A percentile compares a stretch with the other conserved stretches of the same genome.
Conservation (phyloP, 2,888 invertebrate genomes). For the Operophtera brumata region DNA sequence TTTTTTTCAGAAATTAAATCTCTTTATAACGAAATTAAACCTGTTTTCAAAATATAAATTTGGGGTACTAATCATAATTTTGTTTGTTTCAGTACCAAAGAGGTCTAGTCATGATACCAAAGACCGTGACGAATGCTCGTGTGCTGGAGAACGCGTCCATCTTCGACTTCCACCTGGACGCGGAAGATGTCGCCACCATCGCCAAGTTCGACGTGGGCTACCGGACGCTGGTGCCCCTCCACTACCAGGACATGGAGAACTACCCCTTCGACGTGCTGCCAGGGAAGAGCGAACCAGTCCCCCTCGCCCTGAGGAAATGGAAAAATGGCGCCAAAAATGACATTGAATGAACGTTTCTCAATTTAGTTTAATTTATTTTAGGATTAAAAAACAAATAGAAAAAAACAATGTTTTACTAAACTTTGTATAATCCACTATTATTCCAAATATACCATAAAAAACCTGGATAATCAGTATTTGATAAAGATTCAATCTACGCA, state of each 20-base stretch:
- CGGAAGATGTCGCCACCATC: conserved; percentile 44
- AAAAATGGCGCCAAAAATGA: conserved; percentile 6
- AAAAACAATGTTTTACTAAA: no score
- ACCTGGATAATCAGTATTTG: no score
- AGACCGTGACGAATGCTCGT: conserved; percentile 53
- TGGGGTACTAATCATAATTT: no score
- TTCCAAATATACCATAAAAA: no score
- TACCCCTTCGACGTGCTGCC: conserved; percentile 11
- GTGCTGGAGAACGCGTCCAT: conserved; percentile 62
- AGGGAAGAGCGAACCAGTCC: neutral
- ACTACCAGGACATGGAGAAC: conserved; percentile 43
- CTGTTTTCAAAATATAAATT: no score
- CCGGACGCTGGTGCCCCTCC: conserved; percentile 46
- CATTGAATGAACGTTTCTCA: conserved; percentile 2
- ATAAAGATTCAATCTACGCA: no score
- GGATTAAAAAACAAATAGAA: no score
- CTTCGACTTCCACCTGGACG: conserved; percentile 59
- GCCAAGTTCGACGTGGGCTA: conserved; percentile 56
- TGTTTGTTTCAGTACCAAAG: conserved; percentile 55
- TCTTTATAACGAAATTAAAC: no score
- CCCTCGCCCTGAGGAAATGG: neutral
- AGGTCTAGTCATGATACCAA: conserved; percentile 56
- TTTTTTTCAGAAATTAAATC: no score
- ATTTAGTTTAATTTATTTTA: no score
- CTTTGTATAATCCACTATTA: no score